These are phyloP conservation scores for Ceratoteleas bidentatus DNA, from an alignment of 1,140 invertebrate species.

Conservation along the genomic window DNA sequence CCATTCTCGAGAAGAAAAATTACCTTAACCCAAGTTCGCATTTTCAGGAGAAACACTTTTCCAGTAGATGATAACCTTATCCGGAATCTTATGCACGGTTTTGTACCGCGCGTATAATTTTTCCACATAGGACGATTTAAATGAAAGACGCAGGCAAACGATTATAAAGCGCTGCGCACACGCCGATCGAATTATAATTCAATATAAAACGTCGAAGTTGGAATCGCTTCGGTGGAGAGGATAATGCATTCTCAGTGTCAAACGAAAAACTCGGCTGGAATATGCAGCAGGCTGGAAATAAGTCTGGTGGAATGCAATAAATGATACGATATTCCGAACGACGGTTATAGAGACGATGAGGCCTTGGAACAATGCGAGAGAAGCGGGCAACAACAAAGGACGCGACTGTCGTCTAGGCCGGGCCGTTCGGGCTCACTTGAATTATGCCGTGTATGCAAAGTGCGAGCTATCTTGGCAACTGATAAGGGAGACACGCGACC, in stretches of 20 bases:
- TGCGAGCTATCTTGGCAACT: conserved; percentile 77
- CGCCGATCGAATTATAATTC: conserved; percentile 3
- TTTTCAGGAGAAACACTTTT: too few species aligned
- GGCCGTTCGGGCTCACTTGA: conserved; percentile 71
- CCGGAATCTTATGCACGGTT: too few species aligned
- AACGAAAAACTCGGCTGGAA: conserved; percentile 27
- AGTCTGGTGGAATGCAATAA: conserved; percentile 53
- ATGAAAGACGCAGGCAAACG: background rate
- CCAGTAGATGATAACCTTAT: too few species aligned
- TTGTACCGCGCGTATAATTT: too few species aligned
- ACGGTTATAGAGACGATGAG: conserved; percentile 20
- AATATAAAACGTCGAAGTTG: conserved; percentile 3
- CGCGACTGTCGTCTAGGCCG: conserved; percentile 46
- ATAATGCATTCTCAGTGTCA: conserved; percentile 37
- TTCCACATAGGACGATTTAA: background rate
- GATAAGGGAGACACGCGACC: conserved; percentile 79
- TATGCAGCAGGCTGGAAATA: conserved; percentile 42
- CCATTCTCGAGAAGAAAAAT: too few species aligned
- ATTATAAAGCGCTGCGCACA: too few species aligned
- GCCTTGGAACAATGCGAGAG: conserved; percentile 50
- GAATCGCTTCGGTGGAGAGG: conserved; percentile 5
- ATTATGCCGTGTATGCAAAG: conserved; percentile 80
- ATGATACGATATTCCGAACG: conserved; percentile 46
- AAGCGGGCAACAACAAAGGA: conserved; percentile 33
- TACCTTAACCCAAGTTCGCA: too few species aligned